phyloP scores from a whole-genome alignment of 37 sponge, comb jelly and placozoan species.

The Halisarca cf. caerulea region DNA sequence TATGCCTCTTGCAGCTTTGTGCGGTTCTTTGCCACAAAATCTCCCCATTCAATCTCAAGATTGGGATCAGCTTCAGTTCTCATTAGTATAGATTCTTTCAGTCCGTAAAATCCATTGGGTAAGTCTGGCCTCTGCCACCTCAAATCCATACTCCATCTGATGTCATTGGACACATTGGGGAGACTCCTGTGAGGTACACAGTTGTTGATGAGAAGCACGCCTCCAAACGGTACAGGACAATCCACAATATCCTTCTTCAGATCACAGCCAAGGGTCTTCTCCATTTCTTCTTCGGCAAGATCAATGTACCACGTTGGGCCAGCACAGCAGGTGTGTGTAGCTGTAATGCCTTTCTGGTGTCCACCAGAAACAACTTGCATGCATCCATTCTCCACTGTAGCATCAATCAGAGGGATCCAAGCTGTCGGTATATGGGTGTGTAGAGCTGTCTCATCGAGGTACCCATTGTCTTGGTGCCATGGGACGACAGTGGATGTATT shows the following conservation, averaged over 20 bases:
- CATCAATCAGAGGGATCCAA: constrained; percentile 91
- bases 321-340: constrained; percentile 86
- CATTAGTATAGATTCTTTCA: constrained; percentile 69
- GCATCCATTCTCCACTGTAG: constrained; percentile 79
- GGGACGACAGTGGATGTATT: constrained; percentile 83
- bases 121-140: constrained; percentile 77
- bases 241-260: constrained; percentile 67
- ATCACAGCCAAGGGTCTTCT: constrained; percentile 61
- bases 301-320: constrained; percentile 90
- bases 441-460: constrained; percentile 57
- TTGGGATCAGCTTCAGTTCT: constrained; percentile 53
- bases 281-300: constrained; percentile 62
- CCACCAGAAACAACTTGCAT: constrained; percentile 82
- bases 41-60: constrained; percentile 63
- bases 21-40: constrained; percentile 62
- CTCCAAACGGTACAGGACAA: constrained; percentile 84
- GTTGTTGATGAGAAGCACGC: constrained; percentile 76
- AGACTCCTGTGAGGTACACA: constrained; percentile 81
- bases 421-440: constrained; percentile 71
- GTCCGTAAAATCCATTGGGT: constrained; percentile 72
- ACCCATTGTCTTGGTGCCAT: constrained; percentile 94
- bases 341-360: constrained; percentile 63
- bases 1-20: constrained; percentile 36
- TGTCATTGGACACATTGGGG: constrained; percentile 65
- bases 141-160: constrained; percentile 88